Conservation (phyloP, 1,140 invertebrate species). For the Akabosia matsudoensis region DNA sequence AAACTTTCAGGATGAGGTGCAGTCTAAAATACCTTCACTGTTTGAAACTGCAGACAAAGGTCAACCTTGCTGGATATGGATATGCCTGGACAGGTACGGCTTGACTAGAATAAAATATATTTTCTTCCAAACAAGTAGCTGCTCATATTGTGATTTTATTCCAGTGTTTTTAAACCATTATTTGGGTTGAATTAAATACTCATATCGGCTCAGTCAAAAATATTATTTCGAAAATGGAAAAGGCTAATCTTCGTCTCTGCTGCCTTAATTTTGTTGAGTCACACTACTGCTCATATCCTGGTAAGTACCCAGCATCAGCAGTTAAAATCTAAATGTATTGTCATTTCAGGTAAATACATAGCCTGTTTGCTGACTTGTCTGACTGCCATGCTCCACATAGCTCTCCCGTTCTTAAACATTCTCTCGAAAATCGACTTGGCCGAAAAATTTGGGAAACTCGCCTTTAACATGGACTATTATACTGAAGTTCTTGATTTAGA, state of each 20-base stretch:
- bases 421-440: slow-evolving; percentile 94
- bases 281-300: slow-evolving; percentile 91
- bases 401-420: slow-evolving; percentile 90
- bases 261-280: slow-evolving; percentile 93
- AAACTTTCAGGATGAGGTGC: slow-evolving; percentile 74
- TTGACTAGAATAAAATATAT: too few species aligned
- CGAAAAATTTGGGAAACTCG: slow-evolving; percentile 73
- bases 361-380: slow-evolving; percentile 85
- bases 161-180: too few species aligned
- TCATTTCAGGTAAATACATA: slow-evolving; percentile 72
- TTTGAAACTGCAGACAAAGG: slow-evolving; percentile 11
- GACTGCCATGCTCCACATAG: slow-evolving; percentile 89
- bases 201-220: slow-evolving; percentile 81
- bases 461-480: slow-evolving; percentile 92
- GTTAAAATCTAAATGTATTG: too few species aligned
- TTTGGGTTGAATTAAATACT: slow-evolving; percentile 91
- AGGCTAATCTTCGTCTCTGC: slow-evolving; percentile 71
- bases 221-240: slow-evolving; percentile 68
- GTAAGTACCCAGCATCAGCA: slow-evolving; percentile 59
- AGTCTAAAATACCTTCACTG: slow-evolving; percentile 56
- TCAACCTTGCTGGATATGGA: slow-evolving; percentile 32
- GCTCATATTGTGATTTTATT: too few species aligned
- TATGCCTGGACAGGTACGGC: slow-evolving; percentile 77
- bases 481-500: slow-evolving; percentile 92
- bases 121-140: too few species aligned